phyloP scores from a whole-genome alignment of 2,888 invertebrate species.

The Drosophila kokeensis region DNA sequence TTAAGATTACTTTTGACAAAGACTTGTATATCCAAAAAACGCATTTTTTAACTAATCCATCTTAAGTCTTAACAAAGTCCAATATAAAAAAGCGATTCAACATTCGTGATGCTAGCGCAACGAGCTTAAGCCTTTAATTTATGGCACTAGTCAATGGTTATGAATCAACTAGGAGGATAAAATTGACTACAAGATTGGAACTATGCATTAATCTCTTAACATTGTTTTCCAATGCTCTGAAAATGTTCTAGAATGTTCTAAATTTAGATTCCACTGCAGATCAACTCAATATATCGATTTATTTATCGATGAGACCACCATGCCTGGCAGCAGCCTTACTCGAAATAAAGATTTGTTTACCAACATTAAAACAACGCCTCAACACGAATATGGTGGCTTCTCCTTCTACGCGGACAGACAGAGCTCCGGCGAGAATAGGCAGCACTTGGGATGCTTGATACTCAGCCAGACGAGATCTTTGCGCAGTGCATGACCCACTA shows the following conservation, averaged over 20 bases:
- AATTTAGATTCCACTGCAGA: not conserved
- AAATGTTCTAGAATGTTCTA: not conserved
- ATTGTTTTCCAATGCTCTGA: not conserved
- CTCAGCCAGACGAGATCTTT: slow-evolving; percentile 94
- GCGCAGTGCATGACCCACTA: slow-evolving; percentile 94
- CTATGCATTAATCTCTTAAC: not conserved
- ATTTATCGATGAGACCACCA: slow-evolving; percentile 14
- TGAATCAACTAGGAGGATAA: not conserved
- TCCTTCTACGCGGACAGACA: slow-evolving; percentile 48
- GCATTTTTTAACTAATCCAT: not conserved
- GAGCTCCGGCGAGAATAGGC: slow-evolving; percentile 18
- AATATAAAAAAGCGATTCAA: not conserved
- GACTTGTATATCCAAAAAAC: not conserved
- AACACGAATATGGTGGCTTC: slow-evolving; percentile 25
- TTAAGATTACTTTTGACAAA: not conserved
- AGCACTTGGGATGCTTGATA: slow-evolving; percentile 90
- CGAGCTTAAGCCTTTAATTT: not conserved
- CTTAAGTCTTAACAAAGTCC: not conserved
- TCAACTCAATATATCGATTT: slow-evolving; percentile 10
- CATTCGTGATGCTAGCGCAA: not conserved
- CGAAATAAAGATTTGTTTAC: slow-evolving; percentile 39
- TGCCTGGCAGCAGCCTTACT: slow-evolving; percentile 9
- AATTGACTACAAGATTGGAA: not conserved
- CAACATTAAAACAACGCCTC: slow-evolving; percentile 23
- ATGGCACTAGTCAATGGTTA: not conserved